phyloP scores from a whole-genome alignment of 2,113 vertebrate species.

The Cnemophilus loriae region DNA sequence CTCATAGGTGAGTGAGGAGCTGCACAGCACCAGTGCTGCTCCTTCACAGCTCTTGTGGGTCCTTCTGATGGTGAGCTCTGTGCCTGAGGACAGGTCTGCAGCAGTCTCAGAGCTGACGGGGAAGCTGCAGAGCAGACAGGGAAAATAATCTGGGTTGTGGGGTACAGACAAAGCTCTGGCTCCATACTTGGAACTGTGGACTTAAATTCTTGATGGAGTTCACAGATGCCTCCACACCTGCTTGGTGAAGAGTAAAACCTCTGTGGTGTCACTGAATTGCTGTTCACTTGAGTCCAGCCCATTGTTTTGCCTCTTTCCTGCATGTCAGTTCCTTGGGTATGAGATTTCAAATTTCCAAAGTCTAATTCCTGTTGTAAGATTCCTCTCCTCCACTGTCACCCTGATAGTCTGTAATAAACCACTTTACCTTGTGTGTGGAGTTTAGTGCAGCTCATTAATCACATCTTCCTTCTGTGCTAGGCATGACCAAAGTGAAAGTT shows the following conservation, averaged over 20 bases:
- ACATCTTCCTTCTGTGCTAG: conserved; percentile 55
- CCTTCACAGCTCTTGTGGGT: not conserved
- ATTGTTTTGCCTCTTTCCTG: not conserved
- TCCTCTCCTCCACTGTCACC: not conserved
- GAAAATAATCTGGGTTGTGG: not conserved
- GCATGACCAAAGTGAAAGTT: conserved; percentile 99
- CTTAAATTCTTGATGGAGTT: not conserved
- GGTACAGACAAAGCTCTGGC: not conserved
- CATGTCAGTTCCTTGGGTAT: not conserved
- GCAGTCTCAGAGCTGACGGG: not conserved
- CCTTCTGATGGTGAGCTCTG: not conserved
- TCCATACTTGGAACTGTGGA: not conserved
- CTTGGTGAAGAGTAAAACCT: not conserved
- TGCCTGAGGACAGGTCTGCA: not conserved
- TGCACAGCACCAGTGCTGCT: not conserved
- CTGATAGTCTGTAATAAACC: not conserved
- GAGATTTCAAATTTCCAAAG: not conserved
- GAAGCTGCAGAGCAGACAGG: not conserved
- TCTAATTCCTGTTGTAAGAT: not conserved
- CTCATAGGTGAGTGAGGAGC: conserved; percentile 81
- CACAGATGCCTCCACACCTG: not conserved
- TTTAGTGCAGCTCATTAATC: not conserved
- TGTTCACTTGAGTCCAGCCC: not conserved
- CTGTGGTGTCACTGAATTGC: not conserved
- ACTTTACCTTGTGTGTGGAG: not conserved